Percentiles rank a stretch among this genome's conserved stretches.
Conservation (phyloP, 1,140 invertebrate species). For the Lineus longissimus region DNA sequence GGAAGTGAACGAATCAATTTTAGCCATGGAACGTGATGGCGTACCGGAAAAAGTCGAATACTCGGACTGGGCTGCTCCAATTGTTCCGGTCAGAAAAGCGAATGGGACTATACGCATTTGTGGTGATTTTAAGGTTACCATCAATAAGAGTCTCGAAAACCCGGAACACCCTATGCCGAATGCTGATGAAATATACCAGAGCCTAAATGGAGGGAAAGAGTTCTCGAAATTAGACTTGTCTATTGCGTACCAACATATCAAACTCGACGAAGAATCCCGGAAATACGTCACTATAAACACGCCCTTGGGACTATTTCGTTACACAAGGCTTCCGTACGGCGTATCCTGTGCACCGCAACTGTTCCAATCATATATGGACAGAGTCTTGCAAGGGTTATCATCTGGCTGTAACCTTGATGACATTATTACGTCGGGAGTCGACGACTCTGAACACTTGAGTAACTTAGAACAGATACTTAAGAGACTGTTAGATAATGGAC, state of each 20-base stretch:
- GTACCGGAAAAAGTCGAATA: conserved; percentile 25
- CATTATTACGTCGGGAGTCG: neutral
- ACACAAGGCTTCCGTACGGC: conserved; percentile 39
- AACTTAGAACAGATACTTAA: neutral
- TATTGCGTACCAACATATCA: conserved; percentile 25
- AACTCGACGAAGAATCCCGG: conserved; percentile 26
- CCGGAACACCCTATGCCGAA: conserved; percentile 36
- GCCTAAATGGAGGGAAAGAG: conserved; percentile 27
- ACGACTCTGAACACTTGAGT: conserved; percentile 1
- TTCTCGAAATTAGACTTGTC: conserved; percentile 40
- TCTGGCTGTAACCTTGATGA: neutral
- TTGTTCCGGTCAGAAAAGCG: conserved; percentile 48
- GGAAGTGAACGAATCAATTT: conserved; percentile 33
- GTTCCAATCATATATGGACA: neutral
- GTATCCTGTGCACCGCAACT: conserved; percentile 27
- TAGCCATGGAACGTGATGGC: conserved; percentile 18
- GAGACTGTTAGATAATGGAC: neutral
- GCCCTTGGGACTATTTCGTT: conserved; percentile 33
- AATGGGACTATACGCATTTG: conserved; percentile 43
- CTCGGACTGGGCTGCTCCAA: conserved; percentile 45
- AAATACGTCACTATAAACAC: conserved; percentile 29
- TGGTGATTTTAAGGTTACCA: conserved; percentile 46
- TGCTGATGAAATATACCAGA: conserved; percentile 34
- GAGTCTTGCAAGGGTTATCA: neutral
- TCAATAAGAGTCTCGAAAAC: no score